phyloP scores from a whole-genome alignment of 2,888 invertebrate species.

The Acrobasis consociella region DNA sequence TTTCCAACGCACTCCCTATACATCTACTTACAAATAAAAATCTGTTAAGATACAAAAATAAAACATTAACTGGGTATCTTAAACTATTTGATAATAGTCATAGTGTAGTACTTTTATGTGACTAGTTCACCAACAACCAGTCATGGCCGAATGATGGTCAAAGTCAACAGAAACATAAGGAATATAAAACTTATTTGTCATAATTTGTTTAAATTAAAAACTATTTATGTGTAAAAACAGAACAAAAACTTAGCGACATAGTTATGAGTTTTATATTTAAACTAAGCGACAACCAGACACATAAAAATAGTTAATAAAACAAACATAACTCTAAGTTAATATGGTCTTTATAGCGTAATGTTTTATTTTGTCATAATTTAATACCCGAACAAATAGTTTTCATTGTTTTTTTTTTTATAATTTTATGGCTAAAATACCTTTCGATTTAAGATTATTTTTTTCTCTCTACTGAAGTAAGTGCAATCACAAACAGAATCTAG shows the following conservation, averaged over 20 bases:
- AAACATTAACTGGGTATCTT: not conserved
- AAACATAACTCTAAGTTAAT: not conserved
- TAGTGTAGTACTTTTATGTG: not conserved
- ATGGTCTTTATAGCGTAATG: not conserved
- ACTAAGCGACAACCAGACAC: not conserved
- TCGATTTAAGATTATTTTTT: no score
- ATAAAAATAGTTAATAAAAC: slow-evolving; percentile 6
- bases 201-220: slow-evolving; percentile 9
- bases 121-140: slow-evolving; percentile 28
- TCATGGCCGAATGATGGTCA: slow-evolving; percentile 38
- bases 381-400: not conserved
- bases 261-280: slow-evolving; percentile 8
- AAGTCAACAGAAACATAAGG: slow-evolving; percentile 43
- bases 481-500: no score
- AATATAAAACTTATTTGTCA: slow-evolving; percentile 32
- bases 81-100: not conserved
- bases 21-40: no score
- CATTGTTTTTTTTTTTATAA: no score
- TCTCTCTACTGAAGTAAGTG: no score
- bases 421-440: no score
- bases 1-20: no score
- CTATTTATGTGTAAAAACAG: slow-evolving; percentile 4
- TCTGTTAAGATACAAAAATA: no score
- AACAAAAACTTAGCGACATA: not conserved
- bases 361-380: not conserved